Evolutionary conservation across 2,888 invertebrate species (phyloP), one percentile per base, ranked within the genome.

Genomic region (Drosophila mayaguana): DNA sequence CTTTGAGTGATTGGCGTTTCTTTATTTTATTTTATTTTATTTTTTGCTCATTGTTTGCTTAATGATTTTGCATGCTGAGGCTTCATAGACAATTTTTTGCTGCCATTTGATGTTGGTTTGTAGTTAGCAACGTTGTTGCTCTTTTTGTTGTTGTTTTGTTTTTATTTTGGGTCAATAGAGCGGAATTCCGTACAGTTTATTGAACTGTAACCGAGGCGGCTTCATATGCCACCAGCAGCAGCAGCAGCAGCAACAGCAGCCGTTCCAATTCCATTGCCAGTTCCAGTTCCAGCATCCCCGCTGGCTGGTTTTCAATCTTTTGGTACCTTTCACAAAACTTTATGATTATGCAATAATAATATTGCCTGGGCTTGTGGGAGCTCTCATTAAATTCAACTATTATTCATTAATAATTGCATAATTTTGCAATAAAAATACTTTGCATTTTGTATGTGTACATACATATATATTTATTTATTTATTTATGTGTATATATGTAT

Each of bases 141-240:
- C 1, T 53, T 54, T 18, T 22, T 22, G 20, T n/a, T 34, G 28
- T 36, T 50, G 5, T 71, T 63, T 51, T 60, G 45, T 51, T 70
- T 32, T 59, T 59, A 76, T 87, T 87, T 83, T 88, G 77, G 88
- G 88, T 83, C 83, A 83, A 88, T 83, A 72, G 83, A 84, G 85
- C 85, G 73, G 77, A 83, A 88, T 88, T 84, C 82, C 82, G 64
- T 68, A 66, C 70, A 77, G 88, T 83, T 83, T 83, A 82, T 82
- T 88, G 83, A 83, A 83, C 88, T 84, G 74, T 74, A 65, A 71
- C 66, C 54, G 63, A 67, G 60, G 28, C 32, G 28, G 28, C 48
- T n/a, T 20, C 38, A 63, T 36, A 32, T 45, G 40, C 18, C 28
- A 55, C 56, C 46, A 55, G 8, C 28, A 28, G 14, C 51, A 25